Base-by-base conservation (phyloP, 2,888 invertebrate genomes). In the Heliconius charithonia region DNA sequence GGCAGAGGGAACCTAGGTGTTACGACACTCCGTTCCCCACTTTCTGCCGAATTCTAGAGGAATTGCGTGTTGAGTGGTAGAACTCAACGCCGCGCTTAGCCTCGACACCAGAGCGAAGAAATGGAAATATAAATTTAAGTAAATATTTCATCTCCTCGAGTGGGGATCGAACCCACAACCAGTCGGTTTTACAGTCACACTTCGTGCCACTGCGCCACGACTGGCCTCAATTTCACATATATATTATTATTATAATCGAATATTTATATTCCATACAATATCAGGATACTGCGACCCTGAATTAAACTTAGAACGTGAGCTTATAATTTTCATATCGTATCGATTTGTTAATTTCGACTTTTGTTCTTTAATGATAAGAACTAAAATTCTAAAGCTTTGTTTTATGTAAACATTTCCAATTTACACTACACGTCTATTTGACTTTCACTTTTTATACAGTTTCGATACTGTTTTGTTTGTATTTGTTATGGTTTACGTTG, bases 361-460 rank as follows among this genome's bases (percentile, higher is more conserved):
- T n/a, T 79, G 70, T 41, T 10, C 3, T 3, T 4, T 45, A 12
- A 16, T 3, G 4, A 37, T 69, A 77, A 79, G 69, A 65, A n/a
- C 13, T 51, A 77, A 51, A 74, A 70, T 74, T 16, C 37, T 29
- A 51, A 27, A 56, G 70, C 76, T 77, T 62, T 65, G n/a, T 62
- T 73, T 73, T 41, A 51, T 79, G 80, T 82, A 82, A 82, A 82
- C 82, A 82, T 51, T 78, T 73, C 77, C 76, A 81, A 82, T 82
- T 82, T 81, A 82, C 63, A 79, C 63, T 65, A 74, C 32, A 76
- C 74, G 63, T 77, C 67, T 69, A 76, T 66, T 74, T 76, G 27
- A 76, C 70, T 78, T 80, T 80, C 76, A 62, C 66, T 80, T 75
- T 74, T 78, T 45, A 12, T 59, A 62, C 37, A 74, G 69, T 72